Percentiles rank a stretch among this genome's conserved stretches.
These are phyloP conservation scores for Ctenopoma kingsleyae DNA, from an alignment of 2,797 vertebrate genomes.

Conservation along the genomic window DNA sequence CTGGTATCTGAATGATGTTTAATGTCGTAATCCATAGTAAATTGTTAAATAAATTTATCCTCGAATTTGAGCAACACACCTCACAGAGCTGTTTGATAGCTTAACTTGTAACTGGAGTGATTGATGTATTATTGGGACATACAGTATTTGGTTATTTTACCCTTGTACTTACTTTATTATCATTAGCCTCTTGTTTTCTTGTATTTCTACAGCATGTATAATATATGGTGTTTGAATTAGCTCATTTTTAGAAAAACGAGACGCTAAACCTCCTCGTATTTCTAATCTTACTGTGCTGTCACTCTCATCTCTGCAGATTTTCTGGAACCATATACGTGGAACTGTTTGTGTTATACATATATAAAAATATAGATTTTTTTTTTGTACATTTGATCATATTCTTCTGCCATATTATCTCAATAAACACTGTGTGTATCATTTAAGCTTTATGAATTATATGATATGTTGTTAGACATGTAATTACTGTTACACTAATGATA, in stretches of 20 bases:
- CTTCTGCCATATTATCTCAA: not conserved
- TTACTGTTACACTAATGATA: too few species aligned
- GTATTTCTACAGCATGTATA: not conserved
- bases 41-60: too few species aligned
- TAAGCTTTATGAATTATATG: too few species aligned
- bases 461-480: too few species aligned
- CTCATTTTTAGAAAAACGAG: not conserved
- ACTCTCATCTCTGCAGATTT: not conserved
- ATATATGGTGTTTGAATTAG: not conserved
- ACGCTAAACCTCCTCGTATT: not conserved
- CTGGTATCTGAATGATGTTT: too few species aligned
- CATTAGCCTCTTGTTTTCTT: not conserved
- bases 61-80: too few species aligned
- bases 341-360: not conserved
- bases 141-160: not conserved
- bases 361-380: too few species aligned
- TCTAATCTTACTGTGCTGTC: not conserved
- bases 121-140: too few species aligned
- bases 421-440: not conserved
- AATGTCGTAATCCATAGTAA: too few species aligned
- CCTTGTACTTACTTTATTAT: not conserved
- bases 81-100: too few species aligned
- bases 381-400: conserved; percentile 3
- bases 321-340: not conserved
- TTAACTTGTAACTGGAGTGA: too few species aligned